Conservation (phyloP, 2,888 invertebrate genomes). For the Branchipolynoe longqiensis region DNA sequence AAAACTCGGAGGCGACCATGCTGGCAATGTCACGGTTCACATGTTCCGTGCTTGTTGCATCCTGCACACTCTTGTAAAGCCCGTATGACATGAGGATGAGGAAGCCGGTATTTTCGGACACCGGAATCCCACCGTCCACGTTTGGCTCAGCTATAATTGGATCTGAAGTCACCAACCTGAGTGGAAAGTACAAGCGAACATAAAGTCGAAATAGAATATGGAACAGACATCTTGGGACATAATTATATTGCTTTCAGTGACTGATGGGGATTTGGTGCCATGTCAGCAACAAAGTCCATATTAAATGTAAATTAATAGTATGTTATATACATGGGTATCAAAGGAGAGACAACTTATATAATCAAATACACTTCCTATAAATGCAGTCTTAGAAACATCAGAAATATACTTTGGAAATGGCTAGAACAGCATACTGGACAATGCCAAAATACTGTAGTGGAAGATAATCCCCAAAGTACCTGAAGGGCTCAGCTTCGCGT, state of each 20-base stretch:
- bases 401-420: too few species aligned
- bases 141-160: constrained; percentile 93
- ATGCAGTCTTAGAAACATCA: too few species aligned
- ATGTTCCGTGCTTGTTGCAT: constrained; percentile 89
- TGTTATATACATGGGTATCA: too few species aligned
- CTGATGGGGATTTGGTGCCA: too few species aligned
- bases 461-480: too few species aligned
- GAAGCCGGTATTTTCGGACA: constrained; percentile 91
- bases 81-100: constrained; percentile 92
- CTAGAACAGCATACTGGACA: too few species aligned
- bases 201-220: constrained; percentile 50
- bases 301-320: too few species aligned
- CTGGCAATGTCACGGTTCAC: constrained; percentile 83
- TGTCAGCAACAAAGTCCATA: too few species aligned
- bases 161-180: constrained; percentile 86
- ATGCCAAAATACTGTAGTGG: too few species aligned
- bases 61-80: constrained; percentile 91
- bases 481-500: constrained; percentile 90
- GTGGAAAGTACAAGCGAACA: constrained; percentile 62
- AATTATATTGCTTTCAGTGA: too few species aligned
- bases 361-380: too few species aligned
- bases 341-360: neutral
- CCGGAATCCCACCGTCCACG: constrained; percentile 87
- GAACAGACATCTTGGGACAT: neutral
- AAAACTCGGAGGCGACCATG: constrained; percentile 84